Evolutionary conservation across 2,113 vertebrate genomes (phyloP), one percentile per base, ranked within the genome.

Genomic region (Nyctereutes procyonoides): DNA sequence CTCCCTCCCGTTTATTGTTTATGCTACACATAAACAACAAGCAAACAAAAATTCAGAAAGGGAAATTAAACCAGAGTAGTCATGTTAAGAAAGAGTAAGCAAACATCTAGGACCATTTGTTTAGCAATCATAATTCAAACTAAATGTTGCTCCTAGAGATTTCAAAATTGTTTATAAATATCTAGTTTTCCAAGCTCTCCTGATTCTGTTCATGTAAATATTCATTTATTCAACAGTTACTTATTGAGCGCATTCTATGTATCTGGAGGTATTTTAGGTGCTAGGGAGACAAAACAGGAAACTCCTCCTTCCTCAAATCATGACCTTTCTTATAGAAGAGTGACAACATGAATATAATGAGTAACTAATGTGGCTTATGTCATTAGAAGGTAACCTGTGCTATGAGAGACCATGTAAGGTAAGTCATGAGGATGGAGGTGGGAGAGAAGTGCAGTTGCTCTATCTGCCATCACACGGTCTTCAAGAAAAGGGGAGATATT

Each of bases 141-240:
- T 60, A 63, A 8, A 22, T n/a, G 11, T 74, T 63, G 6, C 20
- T 73, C 24, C 48, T 20, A 84, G 48, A 96, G 30, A 65, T 77
- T 90, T 30, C 48, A 67, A 80, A 55, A 83, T 20, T 17, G 51
- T 58, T 28, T 74, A 30, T 73, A 63, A 24, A n/a, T 30, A 85
- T 95, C 43, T 71, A 43, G 48, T 60, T 95, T 96, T 80, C 35
- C 35, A 80, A 73, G 30, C 19, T 89, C 19, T 90, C 28, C 11
- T 48, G 28, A 55, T 76, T 69, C 53, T 62, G 20, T 69, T 92
- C 26, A 30, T 71, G 84, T 71, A 32, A 87, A 67, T 91, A 71
- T 85, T 26, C 26, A 80, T 53, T 85, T 93, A 81, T 32, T 43
- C 35, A 81, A 5, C 1, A 48, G 8, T 30, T 80, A 58, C 85